phyloP scores from a whole-genome alignment of 1,140 invertebrate species.

The Magallana ariakensis region DNA sequence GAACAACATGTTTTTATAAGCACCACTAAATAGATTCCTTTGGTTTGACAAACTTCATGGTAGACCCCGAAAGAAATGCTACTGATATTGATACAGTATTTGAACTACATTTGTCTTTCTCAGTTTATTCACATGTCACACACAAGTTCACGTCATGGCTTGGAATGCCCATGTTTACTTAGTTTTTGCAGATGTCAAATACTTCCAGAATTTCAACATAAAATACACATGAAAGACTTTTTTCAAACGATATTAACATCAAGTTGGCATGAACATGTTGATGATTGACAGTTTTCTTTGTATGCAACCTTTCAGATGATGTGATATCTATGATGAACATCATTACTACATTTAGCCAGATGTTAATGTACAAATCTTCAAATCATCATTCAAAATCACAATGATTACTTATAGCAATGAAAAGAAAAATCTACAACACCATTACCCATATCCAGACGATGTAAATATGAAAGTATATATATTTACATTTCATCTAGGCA shows the following conservation, averaged over 20 bases:
- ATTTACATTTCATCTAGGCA: background rate
- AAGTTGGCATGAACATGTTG: background rate
- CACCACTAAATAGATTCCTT: constrained; percentile 36
- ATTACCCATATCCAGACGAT: constrained; percentile 18
- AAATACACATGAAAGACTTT: constrained; percentile 18
- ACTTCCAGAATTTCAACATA: constrained; percentile 12
- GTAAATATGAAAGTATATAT: constrained; percentile 11
- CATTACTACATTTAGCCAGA: background rate
- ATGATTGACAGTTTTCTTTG: constrained; percentile 4
- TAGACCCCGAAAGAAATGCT: background rate
- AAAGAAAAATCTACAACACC: constrained; percentile 12
- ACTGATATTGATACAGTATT: background rate
- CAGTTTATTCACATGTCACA: background rate
- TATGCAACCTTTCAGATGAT: constrained; percentile 18
- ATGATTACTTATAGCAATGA: background rate
- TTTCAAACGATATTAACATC: background rate
- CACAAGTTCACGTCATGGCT: background rate
- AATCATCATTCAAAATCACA: background rate
- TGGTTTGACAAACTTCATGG: constrained; percentile 22
- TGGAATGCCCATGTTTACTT: background rate
- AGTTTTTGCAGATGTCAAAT: constrained; percentile 30
- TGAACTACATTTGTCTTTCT: background rate
- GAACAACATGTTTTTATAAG: constrained; percentile 17
- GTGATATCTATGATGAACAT: background rate
- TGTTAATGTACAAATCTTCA: background rate